Evolutionary conservation across 2,888 invertebrate genomes (phyloP), one percentile per base, ranked within the genome.

Genomic region (Parasteatoda lunata): DNA sequence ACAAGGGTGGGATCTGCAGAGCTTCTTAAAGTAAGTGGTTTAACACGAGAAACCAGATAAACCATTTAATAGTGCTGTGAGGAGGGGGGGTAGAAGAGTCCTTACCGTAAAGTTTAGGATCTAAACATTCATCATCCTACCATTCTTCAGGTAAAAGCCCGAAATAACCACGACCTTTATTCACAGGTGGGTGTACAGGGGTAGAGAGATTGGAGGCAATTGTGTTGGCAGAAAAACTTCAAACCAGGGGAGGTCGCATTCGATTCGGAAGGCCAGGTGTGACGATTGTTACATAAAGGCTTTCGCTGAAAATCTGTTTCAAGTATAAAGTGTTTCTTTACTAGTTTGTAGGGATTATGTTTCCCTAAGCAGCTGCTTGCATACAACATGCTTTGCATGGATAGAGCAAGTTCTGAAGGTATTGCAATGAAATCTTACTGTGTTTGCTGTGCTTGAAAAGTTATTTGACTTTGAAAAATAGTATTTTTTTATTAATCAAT

Each of bases 31-130:
- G 77, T 83, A 71, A 85, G 80, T 76, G 80, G 85, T 80, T 85
- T 80, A 85, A 85, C 80, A 85, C 48, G 76, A 76, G 70, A 80
- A 85, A 85, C 80, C 80, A 80, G 80, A 80, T 85, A 80, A 77
- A 80, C 80, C 80, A 85, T 80, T 84, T 78, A 84, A 84, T 79
- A 72, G 65, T 48, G 65, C 80, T 65, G 71, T 65, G 77, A n/a
- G 68, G 45, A 47, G 45, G 7, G 49, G 7, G 59, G 69, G 71
- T 51, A n/a, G 13, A 13, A 71, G 15, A 71, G 9, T 71, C n/a
- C 13, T 15, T 15, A 15, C 15, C 71, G 30, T 30, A 51, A 11
- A 11, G 9, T 11, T 13, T 11, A 48, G 51, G 47, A 47, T 49
- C 51, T 48, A 64, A 64, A 70, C 66, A 72, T 75, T 54, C 72